Conservation (phyloP, 2,113 vertebrate species). For the Halcyon malimbica region DNA sequence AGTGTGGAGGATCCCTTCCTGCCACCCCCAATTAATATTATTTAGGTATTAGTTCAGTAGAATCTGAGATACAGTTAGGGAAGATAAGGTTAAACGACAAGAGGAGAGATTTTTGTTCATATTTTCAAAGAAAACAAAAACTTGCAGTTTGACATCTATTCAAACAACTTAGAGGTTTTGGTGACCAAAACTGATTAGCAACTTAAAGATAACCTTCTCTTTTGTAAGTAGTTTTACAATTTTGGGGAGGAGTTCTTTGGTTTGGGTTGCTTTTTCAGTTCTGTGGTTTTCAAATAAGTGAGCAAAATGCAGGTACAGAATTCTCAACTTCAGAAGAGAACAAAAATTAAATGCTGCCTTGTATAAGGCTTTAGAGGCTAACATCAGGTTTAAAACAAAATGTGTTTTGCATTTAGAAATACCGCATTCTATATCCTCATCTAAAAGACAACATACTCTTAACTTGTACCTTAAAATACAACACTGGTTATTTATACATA, state of each 20-base stretch:
- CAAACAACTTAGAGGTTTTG: neutral
- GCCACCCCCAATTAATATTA: neutral
- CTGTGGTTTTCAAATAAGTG: neutral
- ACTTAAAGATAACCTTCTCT: neutral
- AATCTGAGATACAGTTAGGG: neutral
- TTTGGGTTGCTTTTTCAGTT: neutral
- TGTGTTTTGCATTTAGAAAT: neutral
- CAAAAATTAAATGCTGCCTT: neutral
- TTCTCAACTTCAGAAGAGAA: neutral
- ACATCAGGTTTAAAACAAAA: neutral
- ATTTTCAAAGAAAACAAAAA: neutral
- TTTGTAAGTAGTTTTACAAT: neutral
- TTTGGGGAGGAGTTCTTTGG: neutral
- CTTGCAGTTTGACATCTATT: neutral
- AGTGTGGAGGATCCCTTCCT: neutral
- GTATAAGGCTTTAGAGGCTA: neutral
- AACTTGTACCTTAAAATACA: neutral
- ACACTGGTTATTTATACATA: neutral
- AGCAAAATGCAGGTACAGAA: neutral
- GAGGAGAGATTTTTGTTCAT: neutral
- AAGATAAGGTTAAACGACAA: neutral
- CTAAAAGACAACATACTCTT: neutral
- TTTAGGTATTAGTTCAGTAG: rapidly evolving
- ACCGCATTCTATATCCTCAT: neutral
- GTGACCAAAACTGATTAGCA: neutral